Conservation (phyloP, 2,113 vertebrate genomes). For the Myanophis thanlyinensis region DNA sequence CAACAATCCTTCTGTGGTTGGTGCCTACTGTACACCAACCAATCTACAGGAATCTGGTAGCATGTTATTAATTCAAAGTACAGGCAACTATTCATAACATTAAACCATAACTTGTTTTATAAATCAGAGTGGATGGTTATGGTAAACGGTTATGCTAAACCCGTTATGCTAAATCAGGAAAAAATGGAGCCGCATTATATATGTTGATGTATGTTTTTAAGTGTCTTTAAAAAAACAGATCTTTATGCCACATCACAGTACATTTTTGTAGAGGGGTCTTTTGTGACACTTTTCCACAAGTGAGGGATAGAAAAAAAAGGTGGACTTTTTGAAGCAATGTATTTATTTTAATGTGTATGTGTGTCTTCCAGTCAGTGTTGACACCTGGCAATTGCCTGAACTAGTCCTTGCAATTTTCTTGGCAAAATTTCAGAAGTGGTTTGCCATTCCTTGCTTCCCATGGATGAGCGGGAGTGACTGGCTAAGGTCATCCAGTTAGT, state of each 20-base stretch:
- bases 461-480: background rate
- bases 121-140: background rate
- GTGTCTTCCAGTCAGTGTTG: background rate
- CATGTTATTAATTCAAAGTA: background rate
- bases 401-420: background rate
- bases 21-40: background rate
- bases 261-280: background rate
- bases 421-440: background rate
- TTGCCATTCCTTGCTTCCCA: background rate
- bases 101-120: background rate
- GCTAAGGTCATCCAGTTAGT: background rate
- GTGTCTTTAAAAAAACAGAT: background rate
- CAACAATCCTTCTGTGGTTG: background rate
- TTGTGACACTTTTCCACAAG: background rate
- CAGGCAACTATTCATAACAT: background rate
- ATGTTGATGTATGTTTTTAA: background rate
- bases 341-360: background rate
- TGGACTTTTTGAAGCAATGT: background rate
- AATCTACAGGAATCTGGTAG: background rate
- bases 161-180: background rate
- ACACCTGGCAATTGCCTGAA: background rate
- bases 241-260: background rate
- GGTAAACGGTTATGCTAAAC: background rate
- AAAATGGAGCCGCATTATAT: background rate
- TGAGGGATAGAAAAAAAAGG: background rate